Evolutionary conservation across 1,140 invertebrate genomes (phyloP).

Genomic region (Manduca sexta): DNA sequence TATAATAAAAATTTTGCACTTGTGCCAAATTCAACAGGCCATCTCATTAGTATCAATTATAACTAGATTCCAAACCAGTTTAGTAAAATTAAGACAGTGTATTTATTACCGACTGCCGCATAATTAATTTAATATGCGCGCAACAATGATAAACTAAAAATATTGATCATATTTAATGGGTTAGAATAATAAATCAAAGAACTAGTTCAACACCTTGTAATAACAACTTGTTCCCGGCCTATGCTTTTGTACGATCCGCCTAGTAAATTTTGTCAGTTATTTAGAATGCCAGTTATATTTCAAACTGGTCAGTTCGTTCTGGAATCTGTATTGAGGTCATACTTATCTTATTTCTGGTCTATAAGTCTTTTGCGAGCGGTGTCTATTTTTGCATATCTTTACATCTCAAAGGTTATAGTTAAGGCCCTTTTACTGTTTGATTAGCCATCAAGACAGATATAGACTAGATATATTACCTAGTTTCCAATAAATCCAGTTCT

Average conservation of each 20-base stretch:
- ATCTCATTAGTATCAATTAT: too few species aligned
- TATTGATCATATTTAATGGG: constrained; percentile 37
- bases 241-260: constrained; percentile 29
- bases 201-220: constrained; percentile 42
- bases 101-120: constrained; percentile 9
- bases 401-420: constrained; percentile 14
- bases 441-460: not conserved
- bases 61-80: not conserved
- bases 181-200: constrained; percentile 37
- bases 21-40: too few species aligned
- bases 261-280: constrained; percentile 33
- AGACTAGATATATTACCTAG: too few species aligned
- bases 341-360: constrained; percentile 23
- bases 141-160: constrained; percentile 28
- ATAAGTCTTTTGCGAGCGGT: constrained; percentile 19
- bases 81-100: not conserved
- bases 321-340: constrained; percentile 27
- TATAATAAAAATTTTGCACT: too few species aligned
- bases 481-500: constrained; percentile 11
- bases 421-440: constrained; percentile 1
- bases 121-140: constrained; percentile 25
- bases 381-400: constrained; percentile 25
- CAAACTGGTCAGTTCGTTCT: constrained; percentile 26
- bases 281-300: constrained; percentile 30
- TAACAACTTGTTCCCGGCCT: constrained; percentile 38